Percentiles rank a stretch among this genome's conserved stretches.
phyloP scores from a whole-genome alignment of 1,140 invertebrate species.

The Teleopsis dalmanni region DNA sequence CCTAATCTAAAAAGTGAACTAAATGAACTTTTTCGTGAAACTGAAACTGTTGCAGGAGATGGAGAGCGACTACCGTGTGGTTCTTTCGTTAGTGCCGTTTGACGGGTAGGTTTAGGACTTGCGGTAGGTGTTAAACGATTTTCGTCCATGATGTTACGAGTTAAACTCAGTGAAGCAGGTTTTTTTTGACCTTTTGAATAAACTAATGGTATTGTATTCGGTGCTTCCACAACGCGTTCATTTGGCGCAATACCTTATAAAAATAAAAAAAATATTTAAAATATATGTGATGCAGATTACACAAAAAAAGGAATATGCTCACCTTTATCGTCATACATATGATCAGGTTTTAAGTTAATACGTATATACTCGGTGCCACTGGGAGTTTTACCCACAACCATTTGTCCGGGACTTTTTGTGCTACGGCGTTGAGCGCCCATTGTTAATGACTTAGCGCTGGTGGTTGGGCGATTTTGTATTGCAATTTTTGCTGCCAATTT shows the following conservation, averaged over 20 bases:
- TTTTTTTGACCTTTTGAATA: constrained; percentile 40
- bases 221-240: constrained; percentile 39
- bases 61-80: constrained; percentile 42
- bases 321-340: constrained; percentile 54
- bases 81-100: constrained; percentile 29
- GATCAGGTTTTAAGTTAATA: constrained; percentile 58
- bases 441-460: constrained; percentile 4
- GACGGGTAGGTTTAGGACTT: constrained; percentile 43
- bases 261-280: too few relatives aligned
- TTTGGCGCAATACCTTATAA: constrained; percentile 41
- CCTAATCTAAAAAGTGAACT: constrained; percentile 61
- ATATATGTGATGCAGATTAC: too few relatives aligned
- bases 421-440: constrained; percentile 27
- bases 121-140: constrained; percentile 41
- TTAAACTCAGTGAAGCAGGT: constrained; percentile 47
- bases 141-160: constrained; percentile 27
- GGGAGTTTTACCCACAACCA: constrained; percentile 38
- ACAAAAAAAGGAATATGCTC: too few relatives aligned
- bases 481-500: constrained; percentile 10
- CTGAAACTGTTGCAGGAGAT: constrained; percentile 46
- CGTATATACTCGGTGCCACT: constrained; percentile 53
- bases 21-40: constrained; percentile 70
- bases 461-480: constrained; percentile 7
- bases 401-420: constrained; percentile 38
- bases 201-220: constrained; percentile 30